Evolutionary conservation across 2,113 vertebrate genomes (phyloP).

Genomic region (Halcyon malimbica): DNA sequence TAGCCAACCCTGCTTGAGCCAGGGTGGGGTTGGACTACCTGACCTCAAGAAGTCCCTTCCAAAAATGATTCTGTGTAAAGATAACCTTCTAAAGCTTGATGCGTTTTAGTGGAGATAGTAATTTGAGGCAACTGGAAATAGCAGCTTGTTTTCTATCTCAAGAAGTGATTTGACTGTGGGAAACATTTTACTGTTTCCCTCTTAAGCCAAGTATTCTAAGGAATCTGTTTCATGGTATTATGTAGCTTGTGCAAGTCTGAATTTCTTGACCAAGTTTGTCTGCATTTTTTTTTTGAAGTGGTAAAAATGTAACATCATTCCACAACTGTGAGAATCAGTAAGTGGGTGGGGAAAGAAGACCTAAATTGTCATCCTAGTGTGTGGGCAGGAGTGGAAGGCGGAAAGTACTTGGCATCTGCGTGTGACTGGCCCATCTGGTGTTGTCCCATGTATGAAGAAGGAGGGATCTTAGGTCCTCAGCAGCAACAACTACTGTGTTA

Average conservation of each 20-base stretch:
- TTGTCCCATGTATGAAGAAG: background rate
- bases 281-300: background rate
- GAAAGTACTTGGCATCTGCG: background rate
- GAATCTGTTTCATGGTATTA: background rate
- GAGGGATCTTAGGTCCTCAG: rapidly evolving
- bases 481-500: background rate
- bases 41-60: background rate
- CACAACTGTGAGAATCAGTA: background rate
- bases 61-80: background rate
- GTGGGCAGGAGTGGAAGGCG: background rate
- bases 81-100: background rate
- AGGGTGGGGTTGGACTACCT: background rate
- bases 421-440: background rate
- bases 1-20: background rate
- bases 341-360: background rate
- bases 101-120: background rate
- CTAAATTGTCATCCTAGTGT: background rate
- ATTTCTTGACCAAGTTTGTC: background rate
- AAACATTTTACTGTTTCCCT: background rate
- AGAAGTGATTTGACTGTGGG: background rate
- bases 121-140: background rate
- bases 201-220: background rate
- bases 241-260: background rate
- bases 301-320: background rate
- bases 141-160: background rate